Base-by-base conservation (phyloP, 2,797 vertebrate species). In the Echiichthys vipera region DNA sequence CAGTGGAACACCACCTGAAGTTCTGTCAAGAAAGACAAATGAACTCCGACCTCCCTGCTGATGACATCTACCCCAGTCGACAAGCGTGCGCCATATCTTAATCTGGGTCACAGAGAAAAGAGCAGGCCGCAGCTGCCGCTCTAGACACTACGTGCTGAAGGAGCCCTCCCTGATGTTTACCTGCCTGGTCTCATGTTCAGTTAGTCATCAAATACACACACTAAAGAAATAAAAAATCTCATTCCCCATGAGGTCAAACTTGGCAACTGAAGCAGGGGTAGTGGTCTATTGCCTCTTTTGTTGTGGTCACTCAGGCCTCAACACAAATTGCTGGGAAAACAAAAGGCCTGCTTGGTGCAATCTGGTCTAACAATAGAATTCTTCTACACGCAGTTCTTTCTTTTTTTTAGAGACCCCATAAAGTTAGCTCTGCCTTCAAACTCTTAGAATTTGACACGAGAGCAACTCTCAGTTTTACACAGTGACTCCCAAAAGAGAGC, bases 11-110 rank as follows among this genome's bases (percentile, higher is more conserved):
- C 79, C 82, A 93, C 87, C 87, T 80, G 80, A 88, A 88, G 80
- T 72, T 83, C 85, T 90, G 88, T 91, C 87, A 87, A 78, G 80
- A 70, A 91, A 92, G 89, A 91, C 88, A 90, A 89, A 92, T 88
- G 93, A 94, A 88, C 88, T 90, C 78, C 32, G 69, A 89, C 89
- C 90, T 78, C 77, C 43, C 72, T 32, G 74, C 80, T 85, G 86
- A 91, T 93, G 88, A 82, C 88, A 87, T 81, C 83, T 76, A 88
- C 87, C 87, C 77, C 78, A 51, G 71, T 59, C 79, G 79, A 77
- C 37, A 36, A 81, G 74, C 65, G 34, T 80, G 65, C 50, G 53
- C 73, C 75, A 51, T 45, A 68, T 90, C 90, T 84, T 85, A 84
- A 91, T 89, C 83, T 83, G 77, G 74, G 80, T 85, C 78, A 83